Evolutionary conservation across 37 sponge, comb jelly and placozoan genomes (phyloP).

Genomic region (Diacarnus erythraeanus): DNA sequence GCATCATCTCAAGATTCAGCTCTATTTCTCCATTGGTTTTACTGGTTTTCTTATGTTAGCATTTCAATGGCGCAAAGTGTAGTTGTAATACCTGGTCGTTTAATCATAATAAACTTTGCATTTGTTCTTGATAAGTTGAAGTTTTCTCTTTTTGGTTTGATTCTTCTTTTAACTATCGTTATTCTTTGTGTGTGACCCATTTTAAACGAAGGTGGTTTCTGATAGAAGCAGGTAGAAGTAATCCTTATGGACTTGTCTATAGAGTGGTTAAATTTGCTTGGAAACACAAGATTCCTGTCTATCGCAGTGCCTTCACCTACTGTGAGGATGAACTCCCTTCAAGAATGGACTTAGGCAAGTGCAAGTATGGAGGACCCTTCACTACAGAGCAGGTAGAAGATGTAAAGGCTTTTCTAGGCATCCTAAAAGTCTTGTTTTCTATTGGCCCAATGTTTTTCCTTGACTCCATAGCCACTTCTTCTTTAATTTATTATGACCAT

Average conservation of each 20-base stretch:
- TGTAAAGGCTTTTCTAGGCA: neutral
- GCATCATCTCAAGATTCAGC: neutral
- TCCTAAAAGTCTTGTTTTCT: neutral
- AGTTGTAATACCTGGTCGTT: neutral
- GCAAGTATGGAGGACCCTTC: slow-evolving; percentile 1
- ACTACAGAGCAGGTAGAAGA: slow-evolving; percentile 10
- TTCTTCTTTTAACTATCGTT: no score
- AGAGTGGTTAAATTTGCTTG: neutral
- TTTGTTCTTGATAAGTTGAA: no score
- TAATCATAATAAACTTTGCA: no score
- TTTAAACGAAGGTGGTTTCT: neutral
- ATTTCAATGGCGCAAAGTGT: neutral
- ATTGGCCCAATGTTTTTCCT: neutral
- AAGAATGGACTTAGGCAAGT: slow-evolving; percentile 1
- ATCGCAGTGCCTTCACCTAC: slow-evolving; percentile 10
- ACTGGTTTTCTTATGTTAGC: neutral
- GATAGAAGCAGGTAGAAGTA: neutral
- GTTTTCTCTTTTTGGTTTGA: neutral
- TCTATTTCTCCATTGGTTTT: neutral
- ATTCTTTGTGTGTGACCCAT: neutral
- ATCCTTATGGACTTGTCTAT: neutral
- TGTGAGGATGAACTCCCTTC: slow-evolving; percentile 3
- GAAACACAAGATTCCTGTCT: neutral
- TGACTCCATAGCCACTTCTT: neutral
- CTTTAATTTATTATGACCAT: neutral